Evolutionary conservation across 2,888 invertebrate species (phyloP).

Genomic region (Automeris io): DNA sequence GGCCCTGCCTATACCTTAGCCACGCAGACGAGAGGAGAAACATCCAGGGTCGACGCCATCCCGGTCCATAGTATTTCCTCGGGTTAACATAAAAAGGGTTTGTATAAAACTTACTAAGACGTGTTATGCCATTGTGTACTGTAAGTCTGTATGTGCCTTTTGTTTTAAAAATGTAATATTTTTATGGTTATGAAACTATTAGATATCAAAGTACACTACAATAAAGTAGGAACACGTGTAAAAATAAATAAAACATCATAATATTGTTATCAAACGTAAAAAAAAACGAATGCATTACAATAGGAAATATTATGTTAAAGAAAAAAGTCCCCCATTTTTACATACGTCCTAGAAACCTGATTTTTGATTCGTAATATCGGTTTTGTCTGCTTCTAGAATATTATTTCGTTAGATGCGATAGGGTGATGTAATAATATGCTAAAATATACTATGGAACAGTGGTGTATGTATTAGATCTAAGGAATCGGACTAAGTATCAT

Average conservation of each 20-base stretch:
- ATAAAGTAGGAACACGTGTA: constrained; percentile 1
- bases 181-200: too few relatives aligned
- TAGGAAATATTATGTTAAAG: constrained; percentile 2
- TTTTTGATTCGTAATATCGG: background rate
- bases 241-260: constrained; percentile 8
- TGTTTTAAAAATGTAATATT: too few relatives aligned
- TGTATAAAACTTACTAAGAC: background rate
- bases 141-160: background rate
- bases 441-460: too few relatives aligned
- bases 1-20: too few relatives aligned
- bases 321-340: constrained; percentile 3
- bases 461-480: too few relatives aligned
- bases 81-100: too few relatives aligned
- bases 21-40: too few relatives aligned
- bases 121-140: background rate
- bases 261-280: background rate
- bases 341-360: constrained; percentile 8
- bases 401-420: background rate
- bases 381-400: background rate
- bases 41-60: too few relatives aligned
- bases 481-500: too few relatives aligned
- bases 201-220: too few relatives aligned
- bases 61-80: too few relatives aligned
- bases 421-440: background rate
- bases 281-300: constrained; percentile 6